Evolutionary conservation across 1,140 invertebrate genomes (phyloP).

Genomic region (Ganaspis sp.): DNA sequence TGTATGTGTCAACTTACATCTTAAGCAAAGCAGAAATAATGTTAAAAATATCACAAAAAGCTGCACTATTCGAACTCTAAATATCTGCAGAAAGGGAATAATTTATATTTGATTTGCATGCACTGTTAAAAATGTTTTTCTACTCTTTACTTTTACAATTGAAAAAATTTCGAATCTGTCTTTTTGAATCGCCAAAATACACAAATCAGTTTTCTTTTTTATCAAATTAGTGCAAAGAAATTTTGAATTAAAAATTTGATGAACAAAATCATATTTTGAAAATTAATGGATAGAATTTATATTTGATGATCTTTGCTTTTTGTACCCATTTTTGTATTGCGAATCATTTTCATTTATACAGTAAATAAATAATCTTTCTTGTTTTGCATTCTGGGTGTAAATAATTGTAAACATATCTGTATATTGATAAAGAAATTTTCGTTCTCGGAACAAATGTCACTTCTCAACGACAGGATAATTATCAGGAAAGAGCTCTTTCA

Average conservation of each 20-base stretch:
- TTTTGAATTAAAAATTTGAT: too few relatives aligned
- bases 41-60: not conserved
- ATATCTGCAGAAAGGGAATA: not conserved
- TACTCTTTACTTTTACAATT: too few relatives aligned
- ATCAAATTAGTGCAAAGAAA: too few relatives aligned
- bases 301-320: too few relatives aligned
- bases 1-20: not conserved
- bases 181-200: too few relatives aligned
- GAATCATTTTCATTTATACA: not conserved
- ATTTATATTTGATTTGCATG: not conserved
- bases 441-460: not conserved
- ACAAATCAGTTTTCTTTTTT: too few relatives aligned
- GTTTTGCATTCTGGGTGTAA: conserved; percentile 7
- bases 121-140: too few relatives aligned
- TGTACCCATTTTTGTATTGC: too few relatives aligned
- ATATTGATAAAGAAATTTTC: not conserved
- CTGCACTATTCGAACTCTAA: too few relatives aligned
- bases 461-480: conserved; percentile 8
- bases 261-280: too few relatives aligned
- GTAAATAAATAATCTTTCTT: not conserved
- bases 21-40: not conserved
- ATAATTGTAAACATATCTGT: not conserved
- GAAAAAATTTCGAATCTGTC: too few relatives aligned
- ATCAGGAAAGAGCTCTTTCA: conserved; percentile 24
- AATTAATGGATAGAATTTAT: too few relatives aligned